Percentiles rank a stretch among this genome's conserved stretches.
Conservation (phyloP, 2,797 vertebrate genomes). For the Microtus obscurus region DNA sequence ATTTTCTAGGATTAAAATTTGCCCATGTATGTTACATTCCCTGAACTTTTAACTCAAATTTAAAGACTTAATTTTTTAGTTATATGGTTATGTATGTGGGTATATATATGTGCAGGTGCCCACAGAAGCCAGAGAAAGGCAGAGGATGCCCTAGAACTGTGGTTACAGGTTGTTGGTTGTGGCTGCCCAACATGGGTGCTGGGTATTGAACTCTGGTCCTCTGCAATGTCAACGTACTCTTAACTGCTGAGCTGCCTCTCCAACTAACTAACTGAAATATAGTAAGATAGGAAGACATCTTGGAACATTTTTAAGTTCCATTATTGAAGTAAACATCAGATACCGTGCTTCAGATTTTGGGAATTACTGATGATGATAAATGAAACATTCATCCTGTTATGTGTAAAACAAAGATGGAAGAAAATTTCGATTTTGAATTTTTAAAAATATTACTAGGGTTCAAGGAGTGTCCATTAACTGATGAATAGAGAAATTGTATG, state of each 20-base stretch:
- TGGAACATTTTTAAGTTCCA: not conserved
- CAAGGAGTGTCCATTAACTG: not conserved
- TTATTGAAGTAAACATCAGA: not conserved
- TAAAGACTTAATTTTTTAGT: not conserved
- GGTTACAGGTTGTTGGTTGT: not conserved
- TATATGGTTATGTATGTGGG: not conserved
- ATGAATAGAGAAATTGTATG: not conserved
- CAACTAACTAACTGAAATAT: not conserved
- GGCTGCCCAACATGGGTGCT: not conserved
- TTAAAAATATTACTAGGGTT: not conserved
- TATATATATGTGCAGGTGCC: not conserved
- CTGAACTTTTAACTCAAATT: conserved; percentile 3
- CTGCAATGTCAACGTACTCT: not conserved
- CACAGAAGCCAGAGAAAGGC: not conserved
- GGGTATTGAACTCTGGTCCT: not conserved
- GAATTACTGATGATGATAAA: not conserved
- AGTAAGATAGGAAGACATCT: not conserved
- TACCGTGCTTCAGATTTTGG: not conserved
- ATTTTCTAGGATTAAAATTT: conserved; percentile 29
- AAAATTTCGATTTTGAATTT: conserved; percentile 51
- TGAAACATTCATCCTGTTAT: conserved; percentile 58
- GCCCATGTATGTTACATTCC: not conserved
- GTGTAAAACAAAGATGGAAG: conserved; percentile 24
- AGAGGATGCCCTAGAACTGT: not conserved
- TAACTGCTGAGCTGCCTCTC: not conserved